Evolutionary conservation across 2,113 vertebrate species (phyloP).

Genomic region (Dissostichus mawsoni): DNA sequence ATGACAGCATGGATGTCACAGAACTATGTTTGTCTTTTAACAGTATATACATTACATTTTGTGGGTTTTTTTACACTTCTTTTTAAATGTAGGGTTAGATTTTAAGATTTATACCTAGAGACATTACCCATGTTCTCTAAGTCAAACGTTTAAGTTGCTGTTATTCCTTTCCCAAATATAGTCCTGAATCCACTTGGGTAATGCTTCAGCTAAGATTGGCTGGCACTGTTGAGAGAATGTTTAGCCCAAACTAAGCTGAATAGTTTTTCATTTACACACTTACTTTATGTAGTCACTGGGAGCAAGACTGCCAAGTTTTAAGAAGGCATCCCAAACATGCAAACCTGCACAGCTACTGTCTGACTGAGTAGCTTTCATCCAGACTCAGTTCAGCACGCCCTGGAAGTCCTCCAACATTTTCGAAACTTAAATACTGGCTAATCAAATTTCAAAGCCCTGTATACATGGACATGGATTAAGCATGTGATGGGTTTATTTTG

Average conservation of each 20-base stretch:
- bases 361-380: conserved; percentile 22
- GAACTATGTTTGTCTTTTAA: neutral
- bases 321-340: conserved; percentile 62
- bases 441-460: conserved; percentile 43
- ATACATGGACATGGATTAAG: conserved; percentile 12
- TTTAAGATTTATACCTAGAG: neutral
- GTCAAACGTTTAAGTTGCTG: conserved; percentile 35
- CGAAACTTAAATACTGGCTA: conserved; percentile 22
- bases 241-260: conserved; percentile 43
- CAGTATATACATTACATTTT: neutral
- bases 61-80: neutral
- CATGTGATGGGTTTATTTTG: conserved; percentile 51
- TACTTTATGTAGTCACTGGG: conserved; percentile 32
- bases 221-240: conserved; percentile 48
- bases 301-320: conserved; percentile 52
- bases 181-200: conserved; percentile 36
- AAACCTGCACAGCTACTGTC: conserved; percentile 41
- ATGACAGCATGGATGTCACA: conserved; percentile 14
- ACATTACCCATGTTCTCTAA: conserved; percentile 15
- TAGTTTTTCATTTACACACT: conserved; percentile 55
- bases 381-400: neutral
- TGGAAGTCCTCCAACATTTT: conserved; percentile 42
- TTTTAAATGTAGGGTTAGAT: neutral
- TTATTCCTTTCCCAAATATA: conserved; percentile 70
- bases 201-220: conserved; percentile 22